Evolutionary conservation across 2,113 vertebrate genomes (phyloP).

Genomic region (Phalacrocorax carbo): DNA sequence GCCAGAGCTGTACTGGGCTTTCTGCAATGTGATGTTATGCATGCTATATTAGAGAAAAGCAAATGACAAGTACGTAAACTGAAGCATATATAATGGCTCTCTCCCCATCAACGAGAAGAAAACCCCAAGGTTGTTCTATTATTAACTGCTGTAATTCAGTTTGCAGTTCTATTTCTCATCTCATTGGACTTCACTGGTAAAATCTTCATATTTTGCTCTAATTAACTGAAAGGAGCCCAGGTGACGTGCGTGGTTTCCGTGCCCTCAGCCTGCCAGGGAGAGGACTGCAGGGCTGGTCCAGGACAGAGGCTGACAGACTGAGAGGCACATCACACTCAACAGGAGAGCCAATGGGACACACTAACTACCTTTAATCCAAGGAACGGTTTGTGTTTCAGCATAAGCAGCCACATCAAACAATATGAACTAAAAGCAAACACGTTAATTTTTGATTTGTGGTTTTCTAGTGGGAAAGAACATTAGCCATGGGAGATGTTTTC

Average conservation of each 20-base stretch:
- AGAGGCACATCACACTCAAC: neutral
- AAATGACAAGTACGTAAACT: neutral
- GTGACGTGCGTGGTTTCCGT: neutral
- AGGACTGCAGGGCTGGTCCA: neutral
- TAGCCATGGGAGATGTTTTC: neutral
- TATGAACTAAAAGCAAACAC: neutral
- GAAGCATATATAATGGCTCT: neutral
- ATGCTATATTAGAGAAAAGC: neutral
- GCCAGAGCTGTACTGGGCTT: neutral
- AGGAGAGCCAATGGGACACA: neutral
- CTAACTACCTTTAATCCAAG: neutral
- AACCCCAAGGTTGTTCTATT: neutral
- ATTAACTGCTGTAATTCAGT: neutral
- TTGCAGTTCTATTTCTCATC: neutral
- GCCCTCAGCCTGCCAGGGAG: neutral
- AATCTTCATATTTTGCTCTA: neutral
- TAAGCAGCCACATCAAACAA: neutral
- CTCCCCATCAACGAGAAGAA: neutral
- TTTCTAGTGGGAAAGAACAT: neutral
- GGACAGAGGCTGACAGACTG: neutral
- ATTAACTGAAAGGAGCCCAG: neutral
- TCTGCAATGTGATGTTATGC: neutral
- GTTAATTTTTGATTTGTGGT: neutral
- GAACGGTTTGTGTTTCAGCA: neutral
- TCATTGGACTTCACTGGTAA: neutral